phyloP scores from a whole-genome alignment of 2,113 vertebrate genomes.

The Periophthalmodon schlosseri region DNA sequence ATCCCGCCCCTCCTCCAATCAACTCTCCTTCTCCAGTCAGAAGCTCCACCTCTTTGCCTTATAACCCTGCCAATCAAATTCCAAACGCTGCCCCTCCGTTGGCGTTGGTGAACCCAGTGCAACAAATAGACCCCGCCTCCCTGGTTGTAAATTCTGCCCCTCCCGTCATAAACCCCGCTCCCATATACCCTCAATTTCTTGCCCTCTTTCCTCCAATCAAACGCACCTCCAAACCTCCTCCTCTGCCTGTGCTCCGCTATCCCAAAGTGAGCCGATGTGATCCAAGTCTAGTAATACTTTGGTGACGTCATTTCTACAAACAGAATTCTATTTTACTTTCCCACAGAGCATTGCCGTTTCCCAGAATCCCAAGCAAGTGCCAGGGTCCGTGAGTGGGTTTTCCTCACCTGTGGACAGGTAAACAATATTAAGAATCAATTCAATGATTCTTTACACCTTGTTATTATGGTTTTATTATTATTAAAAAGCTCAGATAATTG shows the following conservation, averaged over 20 bases:
- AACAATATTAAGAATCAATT: slow-evolving; percentile 5
- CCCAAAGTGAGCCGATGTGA: slow-evolving; percentile 79
- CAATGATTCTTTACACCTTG: not conserved
- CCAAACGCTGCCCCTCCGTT: not conserved
- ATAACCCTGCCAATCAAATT: not conserved
- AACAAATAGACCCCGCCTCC: not conserved
- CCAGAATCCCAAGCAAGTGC: slow-evolving; percentile 49
- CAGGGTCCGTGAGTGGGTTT: slow-evolving; percentile 72
- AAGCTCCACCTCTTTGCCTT: not conserved
- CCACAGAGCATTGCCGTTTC: slow-evolving; percentile 82
- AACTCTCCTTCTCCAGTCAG: not conserved
- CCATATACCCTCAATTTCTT: slow-evolving; percentile 41
- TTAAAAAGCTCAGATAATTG: too few species aligned
- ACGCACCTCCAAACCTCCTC: slow-evolving; percentile 37
- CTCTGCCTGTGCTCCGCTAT: slow-evolving; percentile 77
- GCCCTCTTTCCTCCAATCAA: slow-evolving; percentile 27
- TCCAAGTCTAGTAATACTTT: not conserved
- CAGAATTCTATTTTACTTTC: not conserved
- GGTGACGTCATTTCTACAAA: not conserved
- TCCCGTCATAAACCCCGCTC: slow-evolving; percentile 7
- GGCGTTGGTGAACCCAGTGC: not conserved
- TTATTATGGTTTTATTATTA: too few species aligned
- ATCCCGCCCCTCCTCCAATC: not conserved
- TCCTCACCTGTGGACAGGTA: slow-evolving; percentile 88
- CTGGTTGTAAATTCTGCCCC: not conserved